These are phyloP conservation scores for Palloptera scutellata DNA, from an alignment of 2,888 invertebrate species.

Conservation along the genomic window DNA sequence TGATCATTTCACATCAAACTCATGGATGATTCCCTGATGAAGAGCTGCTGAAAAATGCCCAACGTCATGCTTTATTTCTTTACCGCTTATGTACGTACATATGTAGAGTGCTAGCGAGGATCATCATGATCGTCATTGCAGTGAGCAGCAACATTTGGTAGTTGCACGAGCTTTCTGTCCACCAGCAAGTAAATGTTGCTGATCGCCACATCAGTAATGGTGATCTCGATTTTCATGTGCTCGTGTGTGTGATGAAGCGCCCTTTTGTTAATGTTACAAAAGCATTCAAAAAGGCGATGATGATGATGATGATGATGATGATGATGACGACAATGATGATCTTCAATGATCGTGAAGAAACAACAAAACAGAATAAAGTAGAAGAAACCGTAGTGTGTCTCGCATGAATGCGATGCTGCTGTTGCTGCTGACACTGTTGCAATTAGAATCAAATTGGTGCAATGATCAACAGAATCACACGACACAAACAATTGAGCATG, in stretches of 20 bases:
- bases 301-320: conserved; percentile 16
- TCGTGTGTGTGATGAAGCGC: neutral
- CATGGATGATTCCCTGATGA: conserved; percentile 13
- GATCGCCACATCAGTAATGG: neutral
- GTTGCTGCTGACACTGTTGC: conserved; percentile 43
- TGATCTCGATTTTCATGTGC: conserved; percentile 7
- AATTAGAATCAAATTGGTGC: conserved; percentile 50
- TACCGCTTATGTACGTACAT: conserved; percentile 6
- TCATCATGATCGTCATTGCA: no score
- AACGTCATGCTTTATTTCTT: neutral
- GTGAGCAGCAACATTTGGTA: no score
- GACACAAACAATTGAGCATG: conserved; percentile 35
- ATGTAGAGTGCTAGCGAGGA: neutral
- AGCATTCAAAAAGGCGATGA: neutral
- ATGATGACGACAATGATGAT: conserved; percentile 22
- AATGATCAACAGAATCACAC: conserved; percentile 46
- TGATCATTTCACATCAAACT: neutral
- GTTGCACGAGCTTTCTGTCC: no score
- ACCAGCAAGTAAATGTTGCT: no score
- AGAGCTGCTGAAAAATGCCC: conserved; percentile 30
- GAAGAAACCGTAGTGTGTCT: neutral
- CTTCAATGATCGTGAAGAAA: conserved; percentile 10
- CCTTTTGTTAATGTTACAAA: neutral
- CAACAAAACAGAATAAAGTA: neutral
- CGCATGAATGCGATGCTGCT: conserved; percentile 15